phyloP scores from a whole-genome alignment of 2,113 vertebrate species.

The Siniperca chuatsi region DNA sequence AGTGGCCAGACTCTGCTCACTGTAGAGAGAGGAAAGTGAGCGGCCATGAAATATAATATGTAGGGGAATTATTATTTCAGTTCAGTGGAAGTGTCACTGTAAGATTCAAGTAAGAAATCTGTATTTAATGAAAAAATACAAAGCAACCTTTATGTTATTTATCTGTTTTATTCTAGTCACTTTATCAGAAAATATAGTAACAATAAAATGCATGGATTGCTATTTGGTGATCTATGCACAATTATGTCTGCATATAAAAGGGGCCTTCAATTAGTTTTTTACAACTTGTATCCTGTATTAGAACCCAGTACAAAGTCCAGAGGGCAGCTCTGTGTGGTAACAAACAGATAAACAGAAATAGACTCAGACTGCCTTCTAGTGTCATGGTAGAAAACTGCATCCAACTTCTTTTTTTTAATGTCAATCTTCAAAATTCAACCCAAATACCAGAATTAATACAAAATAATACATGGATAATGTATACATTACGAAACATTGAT shows the following conservation, averaged over 20 bases:
- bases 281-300: background rate
- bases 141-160: background rate
- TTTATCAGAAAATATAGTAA: background rate
- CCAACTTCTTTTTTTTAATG: no score
- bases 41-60: background rate
- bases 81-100: background rate
- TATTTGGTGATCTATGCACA: background rate
- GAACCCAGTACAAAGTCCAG: conserved; percentile 44
- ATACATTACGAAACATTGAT: no score
- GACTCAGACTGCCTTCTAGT: conserved; percentile 66
- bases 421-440: background rate
- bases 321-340: background rate
- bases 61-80: no score
- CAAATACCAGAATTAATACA: no score
- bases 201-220: background rate
- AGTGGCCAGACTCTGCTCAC: background rate
- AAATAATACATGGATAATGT: no score
- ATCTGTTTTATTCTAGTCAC: background rate
- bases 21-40: background rate
- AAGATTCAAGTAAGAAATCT: background rate
- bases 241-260: background rate
- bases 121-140: background rate
- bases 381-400: background rate
- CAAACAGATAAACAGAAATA: background rate
- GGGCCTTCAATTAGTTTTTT: background rate